Evolutionary conservation across 1,140 invertebrate species (phyloP).

Genomic region (Fopius arisanus): DNA sequence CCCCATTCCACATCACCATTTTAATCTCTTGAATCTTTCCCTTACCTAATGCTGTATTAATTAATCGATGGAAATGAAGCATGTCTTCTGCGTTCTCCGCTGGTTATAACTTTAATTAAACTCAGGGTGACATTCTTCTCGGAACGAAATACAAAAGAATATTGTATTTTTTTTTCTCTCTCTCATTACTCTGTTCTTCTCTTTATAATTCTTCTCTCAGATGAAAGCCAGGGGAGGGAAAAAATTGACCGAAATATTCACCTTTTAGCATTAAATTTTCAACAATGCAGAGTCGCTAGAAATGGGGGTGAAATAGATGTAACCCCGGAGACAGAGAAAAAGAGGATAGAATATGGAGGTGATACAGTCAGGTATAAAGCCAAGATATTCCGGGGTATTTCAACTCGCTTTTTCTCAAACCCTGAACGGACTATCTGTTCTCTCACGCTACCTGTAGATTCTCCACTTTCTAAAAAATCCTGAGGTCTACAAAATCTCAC

Average conservation of each 20-base stretch:
- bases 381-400: background rate
- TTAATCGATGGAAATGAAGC: slow-evolving; percentile 11
- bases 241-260: background rate
- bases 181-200: background rate
- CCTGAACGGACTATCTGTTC: background rate
- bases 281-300: background rate
- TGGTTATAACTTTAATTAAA: slow-evolving; percentile 4
- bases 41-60: background rate
- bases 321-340: background rate
- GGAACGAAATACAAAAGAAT: background rate
- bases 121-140: background rate
- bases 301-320: background rate
- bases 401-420: background rate
- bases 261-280: slow-evolving; percentile 1
- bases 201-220: background rate
- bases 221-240: background rate
- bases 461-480: background rate
- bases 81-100: background rate
- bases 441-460: background rate
- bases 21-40: background rate
- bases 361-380: background rate
- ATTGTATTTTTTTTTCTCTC: background rate
- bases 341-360: background rate
- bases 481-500: background rate
- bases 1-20: background rate